Base-by-base conservation (phyloP, 2,797 vertebrate genomes). In the Telmatherina bonti region DNA sequence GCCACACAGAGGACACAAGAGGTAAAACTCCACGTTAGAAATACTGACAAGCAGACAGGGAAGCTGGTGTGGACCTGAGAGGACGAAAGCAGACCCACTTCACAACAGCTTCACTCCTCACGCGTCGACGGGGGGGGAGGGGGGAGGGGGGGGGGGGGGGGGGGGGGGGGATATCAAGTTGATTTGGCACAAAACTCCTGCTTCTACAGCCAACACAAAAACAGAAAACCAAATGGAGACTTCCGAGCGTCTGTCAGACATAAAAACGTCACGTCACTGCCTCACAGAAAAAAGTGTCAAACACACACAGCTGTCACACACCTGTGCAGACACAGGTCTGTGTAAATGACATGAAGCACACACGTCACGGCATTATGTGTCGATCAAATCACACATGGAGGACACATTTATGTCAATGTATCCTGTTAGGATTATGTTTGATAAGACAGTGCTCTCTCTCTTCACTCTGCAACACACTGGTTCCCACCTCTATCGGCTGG, bases 401-500 rank as follows among this genome's bases (percentile, higher is more conserved):
- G 90, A 93, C 84, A 94, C 87, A 85, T 74, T 67, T 3, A 86
- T 90, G 87, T 83, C 91, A 94, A 93, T 95, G 95, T 94, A 94
- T 94, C 93, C 94, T 77, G 57, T 78, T 69, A 93, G 93, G 95
- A 95, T 94, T 95, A 92, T 90, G 82, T 89, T 78, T 84, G 75
- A 56, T 90, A 93, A 91, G 92, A 90, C 94, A 95, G 94, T 95
- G 94, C 93, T 95, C 94, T 95, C 93, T 95, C 94, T 95, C 93
- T 85, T 70, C 55, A 69, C 79, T 79, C 82, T 83, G 78, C 24
- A 15, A 78, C 70, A 69, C 80, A 72, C 68, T 86, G 85, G 79
- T 87, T 88, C 84, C 85, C 84, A 86, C 73, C 82, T 78, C 67
- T 33, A 59, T 20, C 15, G 43, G n/a, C 26, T 29, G 18, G 16